A percentile compares a stretch with the other conserved stretches of the same genome.
Conservation (phyloP, 2,888 invertebrate species). For the Listrodromus nycthemerus region DNA sequence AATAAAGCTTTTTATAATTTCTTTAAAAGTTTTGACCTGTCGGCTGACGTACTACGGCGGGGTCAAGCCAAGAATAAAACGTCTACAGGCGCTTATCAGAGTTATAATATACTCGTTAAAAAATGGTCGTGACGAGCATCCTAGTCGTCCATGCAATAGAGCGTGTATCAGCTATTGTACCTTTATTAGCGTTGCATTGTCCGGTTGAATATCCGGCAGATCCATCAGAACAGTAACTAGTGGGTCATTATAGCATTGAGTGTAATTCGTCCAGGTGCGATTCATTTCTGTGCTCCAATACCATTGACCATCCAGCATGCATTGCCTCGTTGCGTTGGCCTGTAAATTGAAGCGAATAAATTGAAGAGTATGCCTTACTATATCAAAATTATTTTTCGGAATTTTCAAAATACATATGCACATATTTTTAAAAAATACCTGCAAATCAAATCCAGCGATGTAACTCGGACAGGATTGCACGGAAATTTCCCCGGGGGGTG, state of each 20-base stretch:
- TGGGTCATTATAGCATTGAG: constrained; percentile 83
- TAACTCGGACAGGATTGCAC: constrained; percentile 85
- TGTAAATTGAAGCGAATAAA: constrained; percentile 65
- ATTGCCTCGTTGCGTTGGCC: constrained; percentile 85
- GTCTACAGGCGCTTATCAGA: too few relatives aligned
- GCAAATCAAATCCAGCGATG: constrained; percentile 85
- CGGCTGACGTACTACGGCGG: too few relatives aligned
- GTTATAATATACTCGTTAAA: not conserved
- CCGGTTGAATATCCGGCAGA: constrained; percentile 75
- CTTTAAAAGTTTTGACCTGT: too few relatives aligned
- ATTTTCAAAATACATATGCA: not conserved
- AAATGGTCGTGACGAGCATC: not conserved
- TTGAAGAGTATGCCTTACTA: too few relatives aligned
- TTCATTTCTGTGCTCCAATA: constrained; percentile 82
- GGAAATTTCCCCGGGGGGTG: constrained; percentile 84
- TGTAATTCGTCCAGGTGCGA: constrained; percentile 86
- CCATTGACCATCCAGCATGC: constrained; percentile 85
- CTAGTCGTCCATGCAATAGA: not conserved
- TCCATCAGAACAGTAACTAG: constrained; percentile 83
- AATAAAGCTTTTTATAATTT: too few relatives aligned
- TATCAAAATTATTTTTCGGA: not conserved
- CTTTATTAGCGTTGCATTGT: constrained; percentile 75
- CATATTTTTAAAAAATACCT: constrained; percentile 69
- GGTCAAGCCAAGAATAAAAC: too few relatives aligned
- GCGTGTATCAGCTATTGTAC: constrained; percentile 58